Conservation (phyloP, 2,113 vertebrate genomes). For the Hippocampus barbouri region DNA sequence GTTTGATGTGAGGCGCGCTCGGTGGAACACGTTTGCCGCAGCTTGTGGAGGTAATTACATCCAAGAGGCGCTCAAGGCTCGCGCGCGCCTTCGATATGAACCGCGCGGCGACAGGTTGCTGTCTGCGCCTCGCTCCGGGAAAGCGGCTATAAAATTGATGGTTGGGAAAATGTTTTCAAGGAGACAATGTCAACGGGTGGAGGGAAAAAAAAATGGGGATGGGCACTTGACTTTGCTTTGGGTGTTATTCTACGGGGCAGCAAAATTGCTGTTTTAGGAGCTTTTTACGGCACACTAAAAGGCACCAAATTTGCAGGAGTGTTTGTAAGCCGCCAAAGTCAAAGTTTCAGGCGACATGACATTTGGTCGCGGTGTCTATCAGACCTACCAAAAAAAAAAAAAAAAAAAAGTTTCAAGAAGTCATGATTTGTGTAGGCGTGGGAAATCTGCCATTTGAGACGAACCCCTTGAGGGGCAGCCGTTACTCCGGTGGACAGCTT, state of each 20-base stretch:
- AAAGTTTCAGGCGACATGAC: not conserved
- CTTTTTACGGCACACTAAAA: not conserved
- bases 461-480: not conserved
- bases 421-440: slow-evolving; percentile 11
- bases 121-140: not conserved
- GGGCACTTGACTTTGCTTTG: not conserved
- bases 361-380: not conserved
- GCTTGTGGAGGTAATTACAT: not conserved
- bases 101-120: not conserved
- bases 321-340: not conserved
- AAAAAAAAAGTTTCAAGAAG: not conserved
- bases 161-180: not conserved
- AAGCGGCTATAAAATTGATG: not conserved
- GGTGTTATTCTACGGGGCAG: not conserved
- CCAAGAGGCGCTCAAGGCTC: not conserved
- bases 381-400: not conserved
- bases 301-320: not conserved
- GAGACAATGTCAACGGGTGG: not conserved
- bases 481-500: no score
- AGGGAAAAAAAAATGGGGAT: not conserved
- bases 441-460: not conserved
- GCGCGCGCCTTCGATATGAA: not conserved
- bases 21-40: not conserved
- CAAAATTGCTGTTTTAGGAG: not conserved
- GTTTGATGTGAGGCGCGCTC: not conserved